Base-by-base conservation (phyloP, 2,797 vertebrate genomes). In the Thripadectes ignobilis region DNA sequence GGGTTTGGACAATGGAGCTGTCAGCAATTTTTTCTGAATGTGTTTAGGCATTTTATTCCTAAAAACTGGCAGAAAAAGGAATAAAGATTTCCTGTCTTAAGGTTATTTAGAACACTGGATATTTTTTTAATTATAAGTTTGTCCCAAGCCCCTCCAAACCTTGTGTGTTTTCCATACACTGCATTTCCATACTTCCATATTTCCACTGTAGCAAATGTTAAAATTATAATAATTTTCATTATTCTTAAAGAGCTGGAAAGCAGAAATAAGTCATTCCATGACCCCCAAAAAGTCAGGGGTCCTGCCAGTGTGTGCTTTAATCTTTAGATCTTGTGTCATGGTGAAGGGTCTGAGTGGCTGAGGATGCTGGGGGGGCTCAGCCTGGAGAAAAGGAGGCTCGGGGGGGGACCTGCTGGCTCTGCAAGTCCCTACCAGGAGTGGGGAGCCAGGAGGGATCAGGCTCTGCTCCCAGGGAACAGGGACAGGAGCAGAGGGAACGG, bases 301-400 rank as follows among this genome's bases (percentile, higher is more conserved):
- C 16, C 19, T 32, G 5, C 39, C 34, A 20, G 3, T 22, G 10
- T 0, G 12, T 21, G 27, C 30, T 84, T n/a, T 38, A 39, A 77
- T n/a, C 39, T 55, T 81, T 26, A 39, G 43, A 38, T 27, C 57
- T 43, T 5, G 2, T 22, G 21, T 41, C 15, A 6, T n/a, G 30
- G 18, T 15, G 26, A 81, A 52, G 39, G 2, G 17, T 0, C 14
- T 54, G 39, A 67, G 68, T 0, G 0, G 39, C 54, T 73, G 38
- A 46, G 38, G 76, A 46, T 54, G 68, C 61, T 59, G 85, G 27
- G 3, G 85, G 8, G 61, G 85, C 68, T 88, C 20, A 80, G 61
- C 24, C 68, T 74, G 76, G 45, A 80, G 76, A 1, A 59, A 26
- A 73, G 52, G 68, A 73, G 61, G 52, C 39, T 80, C 52, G n/a